Conservation (phyloP, 2,113 vertebrate genomes). For the Syngnathus scovelli region DNA sequence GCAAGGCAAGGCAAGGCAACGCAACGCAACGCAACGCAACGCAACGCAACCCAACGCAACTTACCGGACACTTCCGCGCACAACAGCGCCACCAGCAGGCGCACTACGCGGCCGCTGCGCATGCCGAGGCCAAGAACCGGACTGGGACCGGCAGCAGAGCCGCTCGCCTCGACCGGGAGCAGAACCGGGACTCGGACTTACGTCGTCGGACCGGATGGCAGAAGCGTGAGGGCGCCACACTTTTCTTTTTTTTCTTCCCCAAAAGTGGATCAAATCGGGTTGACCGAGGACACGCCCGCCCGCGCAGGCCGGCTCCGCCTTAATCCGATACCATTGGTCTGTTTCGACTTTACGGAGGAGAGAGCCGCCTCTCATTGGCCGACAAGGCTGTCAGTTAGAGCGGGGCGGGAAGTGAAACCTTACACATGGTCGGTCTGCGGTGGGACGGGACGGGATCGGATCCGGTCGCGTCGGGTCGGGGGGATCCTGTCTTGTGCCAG, state of each 20-base stretch:
- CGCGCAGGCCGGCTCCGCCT: slow-evolving; percentile 22
- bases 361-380: slow-evolving; percentile 38
- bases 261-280: slow-evolving; percentile 73
- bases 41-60: not conserved
- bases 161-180: not conserved
- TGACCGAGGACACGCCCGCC: slow-evolving; percentile 70
- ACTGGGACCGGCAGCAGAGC: not conserved
- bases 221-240: not conserved
- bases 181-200: not conserved
- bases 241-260: slow-evolving; percentile 42
- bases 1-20: not conserved
- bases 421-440: slow-evolving; percentile 74
- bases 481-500: no score
- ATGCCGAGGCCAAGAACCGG: slow-evolving; percentile 64
- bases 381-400: slow-evolving; percentile 19
- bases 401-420: slow-evolving; percentile 57
- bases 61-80: slow-evolving; percentile 62
- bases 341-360: not conserved
- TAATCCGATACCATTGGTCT: slow-evolving; percentile 25
- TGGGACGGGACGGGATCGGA: no score
- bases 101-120: slow-evolving; percentile 61
- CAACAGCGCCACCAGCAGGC: slow-evolving; percentile 65
- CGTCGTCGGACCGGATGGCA: not conserved
- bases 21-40: no score
- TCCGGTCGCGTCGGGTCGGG: no score